Conservation (phyloP, 1,140 invertebrate species). For the Spodoptera frugiperda region DNA sequence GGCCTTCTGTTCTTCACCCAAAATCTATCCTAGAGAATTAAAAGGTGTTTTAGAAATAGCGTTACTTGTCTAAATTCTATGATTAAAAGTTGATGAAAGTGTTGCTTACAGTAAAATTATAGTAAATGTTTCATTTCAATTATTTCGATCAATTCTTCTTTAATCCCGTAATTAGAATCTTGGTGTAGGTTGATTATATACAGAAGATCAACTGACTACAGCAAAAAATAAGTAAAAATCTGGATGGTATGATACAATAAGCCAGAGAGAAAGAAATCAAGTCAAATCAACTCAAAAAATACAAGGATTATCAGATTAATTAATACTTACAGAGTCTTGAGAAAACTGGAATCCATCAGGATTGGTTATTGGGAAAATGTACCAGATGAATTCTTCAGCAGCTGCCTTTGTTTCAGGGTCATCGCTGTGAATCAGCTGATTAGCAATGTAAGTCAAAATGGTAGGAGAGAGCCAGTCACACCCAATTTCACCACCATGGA, state of each 20-base stretch:
- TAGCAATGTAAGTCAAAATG: slow-evolving; percentile 89
- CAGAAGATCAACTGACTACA: too few species aligned
- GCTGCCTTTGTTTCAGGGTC: slow-evolving; percentile 78
- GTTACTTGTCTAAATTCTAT: too few species aligned
- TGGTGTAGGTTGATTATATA: too few species aligned
- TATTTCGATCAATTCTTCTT: too few species aligned
- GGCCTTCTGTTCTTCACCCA: slow-evolving; percentile 90
- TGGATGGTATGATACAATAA: too few species aligned
- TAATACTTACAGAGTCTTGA: slow-evolving; percentile 85
- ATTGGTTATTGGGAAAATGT: slow-evolving; percentile 90
- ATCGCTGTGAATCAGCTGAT: slow-evolving; percentile 87
- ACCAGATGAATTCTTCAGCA: slow-evolving; percentile 89
- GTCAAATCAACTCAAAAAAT: background rate
- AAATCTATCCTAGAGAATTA: slow-evolving; percentile 87
- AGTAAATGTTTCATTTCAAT: too few species aligned
- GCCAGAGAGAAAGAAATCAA: background rate
- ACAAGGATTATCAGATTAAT: background rate
- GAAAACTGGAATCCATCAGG: slow-evolving; percentile 90
- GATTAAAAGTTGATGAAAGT: too few species aligned
- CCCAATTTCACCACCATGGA: slow-evolving; percentile 88
- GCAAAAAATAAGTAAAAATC: too few species aligned
- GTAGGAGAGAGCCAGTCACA: slow-evolving; percentile 93
- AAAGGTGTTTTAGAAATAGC: background rate
- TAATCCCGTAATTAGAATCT: too few species aligned
- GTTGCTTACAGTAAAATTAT: too few species aligned